A percentile compares a stretch with the other conserved stretches of the same genome.
These are phyloP conservation scores for Syngnathus acus DNA, from an alignment of 2,797 vertebrate genomes.

Conservation along the genomic window DNA sequence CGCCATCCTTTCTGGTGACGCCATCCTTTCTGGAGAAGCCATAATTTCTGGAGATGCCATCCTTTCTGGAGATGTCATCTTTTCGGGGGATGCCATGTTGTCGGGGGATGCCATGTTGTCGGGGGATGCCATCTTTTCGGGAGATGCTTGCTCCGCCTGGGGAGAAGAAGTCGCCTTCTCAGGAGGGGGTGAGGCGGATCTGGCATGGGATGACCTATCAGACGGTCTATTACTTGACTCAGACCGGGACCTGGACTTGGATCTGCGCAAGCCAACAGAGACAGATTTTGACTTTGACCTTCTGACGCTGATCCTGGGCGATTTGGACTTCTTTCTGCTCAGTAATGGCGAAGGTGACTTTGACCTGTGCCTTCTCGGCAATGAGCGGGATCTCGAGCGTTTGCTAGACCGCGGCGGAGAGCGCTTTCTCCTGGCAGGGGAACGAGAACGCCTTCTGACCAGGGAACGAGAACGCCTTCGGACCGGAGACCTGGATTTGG, in stretches of 20 bases:
- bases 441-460: conserved; percentile 57
- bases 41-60: too few species aligned
- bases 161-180: conserved; percentile 26
- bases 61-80: too few species aligned
- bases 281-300: conserved; percentile 56
- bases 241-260: conserved; percentile 67
- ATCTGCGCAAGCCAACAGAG: conserved; percentile 41
- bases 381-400: conserved; percentile 60
- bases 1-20: too few species aligned
- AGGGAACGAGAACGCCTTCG: conserved; percentile 52
- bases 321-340: conserved; percentile 50
- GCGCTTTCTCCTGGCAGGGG: conserved; percentile 50
- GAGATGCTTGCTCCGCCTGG: conserved; percentile 12
- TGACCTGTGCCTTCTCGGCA: conserved; percentile 52
- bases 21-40: too few species aligned
- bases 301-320: conserved; percentile 41
- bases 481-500: conserved; percentile 69
- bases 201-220: conserved; percentile 55
- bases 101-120: too few species aligned
- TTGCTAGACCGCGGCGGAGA: conserved; percentile 47
- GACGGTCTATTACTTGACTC: conserved; percentile 57
- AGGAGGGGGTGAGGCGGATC: conserved; percentile 52
- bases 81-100: too few species aligned
- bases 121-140: conserved; percentile 3
- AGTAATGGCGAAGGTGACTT: conserved; percentile 44